These are phyloP conservation scores for Hemichromis elongatus DNA, from an alignment of 2,113 vertebrate species.

Conservation along the genomic window DNA sequence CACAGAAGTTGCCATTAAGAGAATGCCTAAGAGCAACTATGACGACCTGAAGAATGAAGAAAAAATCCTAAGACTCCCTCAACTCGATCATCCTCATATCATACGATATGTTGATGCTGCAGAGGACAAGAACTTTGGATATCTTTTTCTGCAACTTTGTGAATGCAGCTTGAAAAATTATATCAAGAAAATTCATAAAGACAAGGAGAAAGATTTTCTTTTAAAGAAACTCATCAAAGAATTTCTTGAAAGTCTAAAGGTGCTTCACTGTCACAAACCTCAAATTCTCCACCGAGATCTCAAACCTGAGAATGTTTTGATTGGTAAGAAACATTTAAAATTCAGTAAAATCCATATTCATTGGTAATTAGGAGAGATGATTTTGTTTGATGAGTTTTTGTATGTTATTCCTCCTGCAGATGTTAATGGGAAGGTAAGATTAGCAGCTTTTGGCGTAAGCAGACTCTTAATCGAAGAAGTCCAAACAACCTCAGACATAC, in stretches of 20 bases:
- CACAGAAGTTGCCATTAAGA: conserved; percentile 60
- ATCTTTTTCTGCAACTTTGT: conserved; percentile 26
- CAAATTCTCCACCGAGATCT: conserved; percentile 63
- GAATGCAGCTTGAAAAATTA: conserved; percentile 65
- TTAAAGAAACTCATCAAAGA: conserved; percentile 5
- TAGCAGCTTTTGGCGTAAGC: conserved; percentile 69
- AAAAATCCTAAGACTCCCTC: conserved; percentile 34
- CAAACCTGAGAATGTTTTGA: conserved; percentile 69
- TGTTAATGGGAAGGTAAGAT: conserved; percentile 16
- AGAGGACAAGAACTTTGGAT: conserved; percentile 45
- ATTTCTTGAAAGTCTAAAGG: conserved; percentile 42
- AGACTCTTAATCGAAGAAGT: conserved; percentile 23
- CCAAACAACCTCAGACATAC: conserved; percentile 37
- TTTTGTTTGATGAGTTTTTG: no score
- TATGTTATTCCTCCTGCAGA: conserved; percentile 26
- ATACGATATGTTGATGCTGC: conserved; percentile 54
- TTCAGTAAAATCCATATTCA: accelerated
- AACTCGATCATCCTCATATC: conserved; percentile 43
- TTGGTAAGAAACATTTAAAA: conserved; percentile 36
- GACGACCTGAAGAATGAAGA: conserved; percentile 49
- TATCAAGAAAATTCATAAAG: not conserved
- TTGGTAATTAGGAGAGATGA: no score
- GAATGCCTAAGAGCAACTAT: conserved; percentile 44
- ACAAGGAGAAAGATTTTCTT: no score
- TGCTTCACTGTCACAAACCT: conserved; percentile 44